Evolutionary conservation across 37 sponge, comb jelly and placozoan genomes (phyloP).

Genomic region (Geodia barretti): DNA sequence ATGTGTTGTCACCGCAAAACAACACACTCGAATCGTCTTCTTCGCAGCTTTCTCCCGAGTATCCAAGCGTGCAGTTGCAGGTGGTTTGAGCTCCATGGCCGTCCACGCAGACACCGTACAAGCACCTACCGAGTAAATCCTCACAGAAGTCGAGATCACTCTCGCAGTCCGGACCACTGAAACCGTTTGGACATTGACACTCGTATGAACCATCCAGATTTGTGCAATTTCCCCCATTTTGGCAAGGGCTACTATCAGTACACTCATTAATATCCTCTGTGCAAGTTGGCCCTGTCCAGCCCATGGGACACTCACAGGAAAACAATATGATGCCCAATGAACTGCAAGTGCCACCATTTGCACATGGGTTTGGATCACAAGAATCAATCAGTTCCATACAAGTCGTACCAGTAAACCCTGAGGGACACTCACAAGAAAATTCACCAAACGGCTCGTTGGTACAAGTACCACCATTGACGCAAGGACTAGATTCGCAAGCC

Average conservation of each 20-base stretch:
- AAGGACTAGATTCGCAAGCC: conserved; percentile 6
- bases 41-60: conserved; percentile 53
- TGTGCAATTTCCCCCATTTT: conserved; percentile 8
- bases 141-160: conserved; percentile 26
- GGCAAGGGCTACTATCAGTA: conserved; percentile 3
- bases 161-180: conserved; percentile 21
- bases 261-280: conserved; percentile 40
- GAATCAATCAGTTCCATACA: background rate
- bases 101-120: conserved; percentile 31
- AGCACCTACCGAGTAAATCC: conserved; percentile 1
- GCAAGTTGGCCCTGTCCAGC: conserved; percentile 34
- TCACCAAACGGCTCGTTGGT: conserved; percentile 10
- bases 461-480: conserved; percentile 31
- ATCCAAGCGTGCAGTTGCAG: conserved; percentile 55
- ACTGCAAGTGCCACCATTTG: conserved; percentile 41
- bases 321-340: background rate
- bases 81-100: conserved; percentile 3
- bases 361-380: conserved; percentile 22
- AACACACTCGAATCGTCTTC: conserved; percentile 17
- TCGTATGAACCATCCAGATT: conserved; percentile 13
- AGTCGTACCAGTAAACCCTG: conserved; percentile 22
- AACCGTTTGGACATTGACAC: conserved; percentile 38
- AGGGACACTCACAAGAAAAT: conserved; percentile 40
- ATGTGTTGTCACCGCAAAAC: conserved; percentile 6
- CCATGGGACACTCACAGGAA: conserved; percentile 32